Evolutionary conservation across 2,113 vertebrate species (phyloP), one percentile per base, ranked within the genome.

Genomic region (Silurus glanis): DNA sequence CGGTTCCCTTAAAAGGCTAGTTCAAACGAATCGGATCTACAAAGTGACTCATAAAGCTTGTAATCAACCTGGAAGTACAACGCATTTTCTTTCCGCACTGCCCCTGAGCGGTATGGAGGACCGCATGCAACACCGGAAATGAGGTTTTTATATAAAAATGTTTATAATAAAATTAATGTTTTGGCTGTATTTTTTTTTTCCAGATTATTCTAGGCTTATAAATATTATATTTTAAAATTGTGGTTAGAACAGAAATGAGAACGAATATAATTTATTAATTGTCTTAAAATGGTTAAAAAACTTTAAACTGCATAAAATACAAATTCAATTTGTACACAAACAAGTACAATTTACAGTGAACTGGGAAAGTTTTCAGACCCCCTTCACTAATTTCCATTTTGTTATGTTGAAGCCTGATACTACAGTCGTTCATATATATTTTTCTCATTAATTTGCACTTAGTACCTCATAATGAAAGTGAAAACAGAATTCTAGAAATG

Each of bases 1-100:
- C 76, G 55, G 17, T 45, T 80, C 53, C 4, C 9, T 80, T 13
- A 21, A 59, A 59, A n/a, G 8, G 55, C 0, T 6, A 6, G 55
- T 58, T 59, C 25, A 59, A 37, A 59, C 0, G 76, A 80, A 80
- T 23, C 56, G 78, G 6, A 1, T 80, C 78, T 10, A 12, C 23
- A 45, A 61, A 61, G 1, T 45, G 55, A 80, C 5, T 80, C 56
- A 9, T 7, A 17, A 51, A 1, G 47, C 47, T 23, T 5, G 3
- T 12, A 1, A 13, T 37, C 49, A 75, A 45, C 75, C 76, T 47
- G 87, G 83, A 88, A 85, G 83, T 82, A 47, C 3, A 80, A 28
- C 69, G 7, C 23, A 14, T 21, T 2, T 10, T 55, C 9, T 9
- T 66, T 51, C 56, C 37, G 9, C 6, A 62, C 23, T 75, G 82